Evolutionary conservation across 2,113 vertebrate genomes (phyloP).

Genomic region (Hoplias malabaricus): DNA sequence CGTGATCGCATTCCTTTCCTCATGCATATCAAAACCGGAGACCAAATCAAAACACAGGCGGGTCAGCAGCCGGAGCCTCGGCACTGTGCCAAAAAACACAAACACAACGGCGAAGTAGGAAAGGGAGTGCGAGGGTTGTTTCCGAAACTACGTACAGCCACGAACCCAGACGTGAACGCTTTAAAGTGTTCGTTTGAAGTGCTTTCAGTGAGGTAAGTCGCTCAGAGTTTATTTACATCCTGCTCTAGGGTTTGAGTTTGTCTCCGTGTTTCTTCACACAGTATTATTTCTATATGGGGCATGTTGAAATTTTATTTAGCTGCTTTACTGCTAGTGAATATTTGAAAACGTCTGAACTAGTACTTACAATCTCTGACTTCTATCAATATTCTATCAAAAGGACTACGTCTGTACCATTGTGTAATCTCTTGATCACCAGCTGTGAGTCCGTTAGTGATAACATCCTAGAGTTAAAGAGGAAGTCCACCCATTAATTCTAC

Average conservation of each 20-base stretch:
- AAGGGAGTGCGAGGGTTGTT: background rate
- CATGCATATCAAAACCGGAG: conserved; percentile 42
- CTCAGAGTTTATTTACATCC: background rate
- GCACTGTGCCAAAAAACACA: conserved; percentile 1
- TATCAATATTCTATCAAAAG: too few species aligned
- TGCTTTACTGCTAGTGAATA: too few species aligned
- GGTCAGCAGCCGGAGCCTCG: conserved; percentile 38
- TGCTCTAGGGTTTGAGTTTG: too few species aligned
- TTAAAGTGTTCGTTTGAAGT: background rate
- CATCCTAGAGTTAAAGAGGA: background rate
- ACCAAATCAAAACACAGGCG: conserved; percentile 52
- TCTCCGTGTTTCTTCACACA: too few species aligned
- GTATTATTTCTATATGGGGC: too few species aligned
- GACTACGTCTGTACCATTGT: background rate
- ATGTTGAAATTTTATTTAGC: too few species aligned
- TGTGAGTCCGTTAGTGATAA: background rate
- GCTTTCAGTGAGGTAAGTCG: background rate
- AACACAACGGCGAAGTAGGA: background rate
- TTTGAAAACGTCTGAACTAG: too few species aligned
- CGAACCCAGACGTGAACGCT: background rate
- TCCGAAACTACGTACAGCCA: background rate
- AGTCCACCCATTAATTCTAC: too few species aligned
- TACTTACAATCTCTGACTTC: too few species aligned
- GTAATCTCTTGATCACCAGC: background rate
- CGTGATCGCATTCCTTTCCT: background rate